Evolutionary conservation across 2,797 vertebrate species (phyloP).

Genomic region (Pseudochaenichthys georgianus): DNA sequence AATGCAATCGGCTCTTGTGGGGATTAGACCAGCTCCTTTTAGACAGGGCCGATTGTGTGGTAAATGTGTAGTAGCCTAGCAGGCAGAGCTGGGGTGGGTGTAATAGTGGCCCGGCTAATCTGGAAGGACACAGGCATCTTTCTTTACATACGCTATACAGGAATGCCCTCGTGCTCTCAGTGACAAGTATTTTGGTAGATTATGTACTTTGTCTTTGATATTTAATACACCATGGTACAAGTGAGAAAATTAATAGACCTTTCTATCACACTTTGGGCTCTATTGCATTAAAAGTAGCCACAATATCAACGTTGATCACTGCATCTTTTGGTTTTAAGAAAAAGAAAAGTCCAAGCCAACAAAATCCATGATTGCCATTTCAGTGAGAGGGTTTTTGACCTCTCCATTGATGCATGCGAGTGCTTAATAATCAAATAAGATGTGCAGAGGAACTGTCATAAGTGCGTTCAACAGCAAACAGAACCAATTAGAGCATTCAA

Average conservation of each 20-base stretch:
- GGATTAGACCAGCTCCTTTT: constrained; percentile 82
- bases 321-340: background rate
- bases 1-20: constrained; percentile 72
- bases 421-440: constrained; percentile 55
- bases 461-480: constrained; percentile 58
- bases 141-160: constrained; percentile 67
- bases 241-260: constrained; percentile 23
- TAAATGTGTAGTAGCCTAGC: constrained; percentile 68
- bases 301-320: background rate
- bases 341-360: constrained; percentile 10
- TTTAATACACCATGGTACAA: constrained; percentile 28
- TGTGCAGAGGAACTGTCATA: constrained; percentile 62
- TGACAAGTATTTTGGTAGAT: constrained; percentile 43
- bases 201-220: constrained; percentile 35
- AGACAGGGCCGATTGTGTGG: constrained; percentile 72
- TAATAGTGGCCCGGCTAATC: constrained; percentile 71
- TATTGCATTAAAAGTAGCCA: background rate
- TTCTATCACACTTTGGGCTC: constrained; percentile 19
- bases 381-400: background rate
- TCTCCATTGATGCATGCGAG: constrained; percentile 21
- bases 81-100: constrained; percentile 58
- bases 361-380: constrained; percentile 14
- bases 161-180: constrained; percentile 60
- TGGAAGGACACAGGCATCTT: constrained; percentile 73
- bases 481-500: constrained; percentile 72